Conservation (phyloP, 2,113 vertebrate species). For the Arvicanthis niloticus region DNA sequence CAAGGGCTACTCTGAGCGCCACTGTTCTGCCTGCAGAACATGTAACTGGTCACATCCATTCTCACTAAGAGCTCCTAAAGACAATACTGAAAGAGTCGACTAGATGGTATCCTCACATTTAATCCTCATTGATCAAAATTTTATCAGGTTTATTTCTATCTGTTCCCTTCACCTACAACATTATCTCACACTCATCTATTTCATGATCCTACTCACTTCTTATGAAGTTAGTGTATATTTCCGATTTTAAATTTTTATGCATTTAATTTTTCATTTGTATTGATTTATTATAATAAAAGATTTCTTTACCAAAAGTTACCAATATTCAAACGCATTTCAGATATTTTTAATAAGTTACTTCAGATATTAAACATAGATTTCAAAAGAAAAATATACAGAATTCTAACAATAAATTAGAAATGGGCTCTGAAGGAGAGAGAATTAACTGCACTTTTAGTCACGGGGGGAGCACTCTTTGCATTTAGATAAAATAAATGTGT, state of each 20-base stretch:
- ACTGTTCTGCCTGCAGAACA: not conserved
- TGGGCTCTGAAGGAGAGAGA: slow-evolving; percentile 34
- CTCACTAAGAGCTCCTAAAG: not conserved
- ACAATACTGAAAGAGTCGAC: not conserved
- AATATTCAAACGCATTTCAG: slow-evolving; percentile 41
- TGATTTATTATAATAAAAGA: slow-evolving; percentile 54
- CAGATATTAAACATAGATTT: slow-evolving; percentile 12
- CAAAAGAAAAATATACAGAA: slow-evolving; percentile 48
- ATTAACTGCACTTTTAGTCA: slow-evolving; percentile 37
- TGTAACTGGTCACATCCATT: not conserved
- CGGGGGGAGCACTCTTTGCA: slow-evolving; percentile 30
- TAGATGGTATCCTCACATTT: not conserved
- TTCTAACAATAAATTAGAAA: slow-evolving; percentile 48
- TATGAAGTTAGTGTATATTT: not conserved
- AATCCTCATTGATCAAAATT: slow-evolving; percentile 42
- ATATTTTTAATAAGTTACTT: slow-evolving; percentile 49
- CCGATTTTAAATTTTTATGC: not conserved
- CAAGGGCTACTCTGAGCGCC: not conserved
- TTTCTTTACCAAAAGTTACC: slow-evolving; percentile 47
- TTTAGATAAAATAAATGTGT: slow-evolving; percentile 56
- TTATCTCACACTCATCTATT: not conserved
- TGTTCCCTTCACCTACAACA: rapidly evolving
- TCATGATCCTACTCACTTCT: not conserved
- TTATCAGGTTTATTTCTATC: not conserved
- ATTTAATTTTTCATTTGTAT: slow-evolving; percentile 47